Percentiles rank a stretch among this genome's conserved stretches.
phyloP scores from a whole-genome alignment of 2,113 vertebrate species.

The Lepisosteus oculatus region DNA sequence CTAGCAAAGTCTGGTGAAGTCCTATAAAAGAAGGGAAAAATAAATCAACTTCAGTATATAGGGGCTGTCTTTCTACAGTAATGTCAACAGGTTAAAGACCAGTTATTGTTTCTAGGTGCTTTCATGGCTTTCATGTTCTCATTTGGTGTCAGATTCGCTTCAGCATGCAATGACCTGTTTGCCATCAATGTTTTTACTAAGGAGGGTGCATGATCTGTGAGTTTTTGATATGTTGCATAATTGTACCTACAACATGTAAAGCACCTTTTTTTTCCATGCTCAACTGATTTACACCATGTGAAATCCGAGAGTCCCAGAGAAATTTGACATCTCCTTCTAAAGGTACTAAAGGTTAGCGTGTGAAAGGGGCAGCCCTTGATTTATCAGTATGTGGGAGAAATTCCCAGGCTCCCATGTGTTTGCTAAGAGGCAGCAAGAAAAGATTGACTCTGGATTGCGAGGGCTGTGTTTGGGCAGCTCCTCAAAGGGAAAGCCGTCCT shows the following conservation, averaged over 20 bases:
- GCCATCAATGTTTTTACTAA: background rate
- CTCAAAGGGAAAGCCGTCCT: conserved; percentile 34
- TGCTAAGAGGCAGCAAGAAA: conserved; percentile 41
- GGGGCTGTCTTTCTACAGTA: too few species aligned
- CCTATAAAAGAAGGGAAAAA: too few species aligned
- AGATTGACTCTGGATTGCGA: conserved; percentile 27
- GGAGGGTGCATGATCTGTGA: background rate
- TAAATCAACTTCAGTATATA: too few species aligned
- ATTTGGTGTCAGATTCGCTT: background rate
- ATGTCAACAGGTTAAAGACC: too few species aligned
- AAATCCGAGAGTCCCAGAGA: conserved; percentile 40
- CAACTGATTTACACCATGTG: conserved; percentile 23
- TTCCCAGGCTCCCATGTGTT: conserved; percentile 53
- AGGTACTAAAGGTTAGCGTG: conserved; percentile 8
- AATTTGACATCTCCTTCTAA: conserved; percentile 44
- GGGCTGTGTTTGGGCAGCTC: conserved; percentile 36
- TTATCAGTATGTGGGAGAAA: conserved; percentile 38
- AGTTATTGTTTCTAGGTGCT: too few species aligned
- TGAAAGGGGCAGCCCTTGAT: conserved; percentile 32
- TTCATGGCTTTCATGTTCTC: too few species aligned
- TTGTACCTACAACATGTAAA: background rate
- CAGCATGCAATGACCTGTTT: background rate
- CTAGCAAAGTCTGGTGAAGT: too few species aligned
- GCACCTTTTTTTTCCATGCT: background rate
- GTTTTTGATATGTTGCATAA: background rate